Evolutionary conservation across 2,888 invertebrate species (phyloP), one percentile per base, ranked within the genome.

Genomic region (Exocentrus adspersus): DNA sequence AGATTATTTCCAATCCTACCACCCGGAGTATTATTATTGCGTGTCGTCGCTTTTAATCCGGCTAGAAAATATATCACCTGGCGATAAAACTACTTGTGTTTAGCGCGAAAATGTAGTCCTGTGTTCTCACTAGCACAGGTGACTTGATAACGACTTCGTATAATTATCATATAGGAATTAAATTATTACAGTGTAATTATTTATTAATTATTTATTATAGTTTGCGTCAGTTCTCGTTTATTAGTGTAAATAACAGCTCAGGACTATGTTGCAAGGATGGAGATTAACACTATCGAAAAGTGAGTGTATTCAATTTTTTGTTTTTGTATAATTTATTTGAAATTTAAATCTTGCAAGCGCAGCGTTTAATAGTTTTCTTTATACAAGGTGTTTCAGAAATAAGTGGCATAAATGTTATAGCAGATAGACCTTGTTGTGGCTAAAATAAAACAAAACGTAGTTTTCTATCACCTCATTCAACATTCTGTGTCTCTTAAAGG

Each of bases 241-340:
- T 53, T 53, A 16, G 42, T 41, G 42, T 21, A 10, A 2, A 24
- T 5, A 12, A 6, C 5, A 41, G 3, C 14, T 1, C n/a, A 75
- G 59, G 70, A 78, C 51, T 57, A 76, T 75, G 75, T 69, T 75
- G 60, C 70, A 68, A 9, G 75, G 75, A 52, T 75, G 75, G 75
- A 69, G 72, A 60, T 50, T 73, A 30, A 53, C 56, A 10, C 21
- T 77, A 48, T 75, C 76, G 64, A 77, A 76, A 75, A 71, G 77
- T 76, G 66, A 77, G 77, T 48, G 12, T 24, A 7, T 4, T 7
- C 7, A 4, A 21, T 46, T 5, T 10, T 46, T 21, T 57, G 48
- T n/a, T n/a, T n/a, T n/a, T n/a, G n/a, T n/a, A n/a, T n/a, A n/a
- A n/a, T n/a, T n/a, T n/a, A n/a, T n/a, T n/a, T n/a, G n/a, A n/a